Evolutionary conservation across 2,888 invertebrate species (phyloP).

Genomic region (Alentia gelatinosa): DNA sequence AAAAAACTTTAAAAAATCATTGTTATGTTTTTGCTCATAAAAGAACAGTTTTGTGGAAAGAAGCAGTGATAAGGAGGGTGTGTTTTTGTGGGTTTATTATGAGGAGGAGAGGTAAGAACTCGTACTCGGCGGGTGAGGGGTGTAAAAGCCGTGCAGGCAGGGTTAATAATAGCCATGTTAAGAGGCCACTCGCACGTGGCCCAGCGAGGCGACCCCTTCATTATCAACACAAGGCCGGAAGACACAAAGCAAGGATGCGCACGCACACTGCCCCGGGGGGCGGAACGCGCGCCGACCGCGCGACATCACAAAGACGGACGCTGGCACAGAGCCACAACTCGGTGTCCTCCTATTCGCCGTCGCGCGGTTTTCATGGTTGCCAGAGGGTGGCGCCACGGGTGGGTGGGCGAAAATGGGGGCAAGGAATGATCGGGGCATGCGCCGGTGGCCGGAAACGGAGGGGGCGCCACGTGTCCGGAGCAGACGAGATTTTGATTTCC

Average conservation of each 20-base stretch:
- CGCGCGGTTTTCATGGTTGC: background rate
- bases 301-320: background rate
- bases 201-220: background rate
- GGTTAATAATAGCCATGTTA: slow-evolving; percentile 9
- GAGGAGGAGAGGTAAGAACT: too few species aligned
- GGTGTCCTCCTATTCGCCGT: background rate
- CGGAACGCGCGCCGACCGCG: background rate
- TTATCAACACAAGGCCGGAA: slow-evolving; percentile 6
- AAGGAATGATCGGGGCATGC: background rate
- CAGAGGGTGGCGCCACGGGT: background rate
- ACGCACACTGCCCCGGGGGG: background rate
- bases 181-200: background rate
- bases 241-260: slow-evolving; percentile 8
- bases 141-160: background rate
- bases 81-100: too few species aligned
- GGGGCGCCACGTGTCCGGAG: background rate
- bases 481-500: background rate
- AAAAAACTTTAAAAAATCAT: too few species aligned
- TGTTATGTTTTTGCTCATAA: too few species aligned
- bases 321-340: background rate
- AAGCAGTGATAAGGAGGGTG: too few species aligned
- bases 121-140: background rate
- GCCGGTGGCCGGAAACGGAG: background rate
- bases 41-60: too few species aligned
- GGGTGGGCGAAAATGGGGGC: background rate